Base-by-base conservation (phyloP, 2,797 vertebrate species). In the Amblyopsis hoosieri region DNA sequence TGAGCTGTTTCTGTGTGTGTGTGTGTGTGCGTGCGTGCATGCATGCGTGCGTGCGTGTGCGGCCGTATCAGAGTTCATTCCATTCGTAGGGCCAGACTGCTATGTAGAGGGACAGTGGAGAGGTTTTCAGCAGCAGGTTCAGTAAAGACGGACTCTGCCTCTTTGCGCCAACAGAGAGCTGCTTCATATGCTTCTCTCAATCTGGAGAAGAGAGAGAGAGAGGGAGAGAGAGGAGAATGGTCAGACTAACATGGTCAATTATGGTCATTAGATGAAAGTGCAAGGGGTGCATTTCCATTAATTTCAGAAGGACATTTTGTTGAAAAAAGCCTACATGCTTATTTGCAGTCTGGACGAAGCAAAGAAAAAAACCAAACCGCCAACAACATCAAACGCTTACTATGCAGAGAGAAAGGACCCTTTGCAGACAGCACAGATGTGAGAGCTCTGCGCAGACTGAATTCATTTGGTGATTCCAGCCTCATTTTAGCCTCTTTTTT, bases 121-220 rank as follows among this genome's bases (percentile, higher is more conserved):
- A 15, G 49, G 13, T 52, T 49, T 64, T 17, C 47, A 86, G 86
- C 85, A 86, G 86, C 83, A 85, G 71, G 73, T 79, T 31, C 54
- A 42, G 70, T 74, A 64, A 59, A 67, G 80, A 80, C 2, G 72
- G 75, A 74, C 73, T 71, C 51, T 64, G 23, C 23, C 52, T 7
- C 29, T 11, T 53, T 19, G 53, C 2, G 23, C 23, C 12, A 17
- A n/a, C 13, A 47, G 33, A 58, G 17, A 58, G 45, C 15, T 48
- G 6, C 10, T 13, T 47, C 57, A 45, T 23, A 42, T 45, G 37
- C 56, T 65, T 76, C 64, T 68, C 72, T 90, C 80, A 90, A 69
- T 90, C 89, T 90, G 82, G 62, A 85, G 87, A 57, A 82, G 57
- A 84, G 0, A 3, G 71, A 67, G 6, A 84, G 0, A 3, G 71